phyloP scores from a whole-genome alignment of 2,113 vertebrate species.

The Vulpes ferrilata region DNA sequence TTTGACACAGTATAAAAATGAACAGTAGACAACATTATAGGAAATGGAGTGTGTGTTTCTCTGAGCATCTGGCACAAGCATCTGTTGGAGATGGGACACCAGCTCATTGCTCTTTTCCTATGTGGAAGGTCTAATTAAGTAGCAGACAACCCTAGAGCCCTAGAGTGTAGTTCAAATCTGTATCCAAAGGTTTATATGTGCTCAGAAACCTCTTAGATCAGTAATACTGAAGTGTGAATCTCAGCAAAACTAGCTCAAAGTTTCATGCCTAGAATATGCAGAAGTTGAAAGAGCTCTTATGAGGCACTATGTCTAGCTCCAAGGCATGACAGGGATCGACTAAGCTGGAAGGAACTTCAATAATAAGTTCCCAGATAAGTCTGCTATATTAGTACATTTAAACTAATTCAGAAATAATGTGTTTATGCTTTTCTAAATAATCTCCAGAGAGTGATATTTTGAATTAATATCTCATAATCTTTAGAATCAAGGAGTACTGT shows the following conservation, averaged over 20 bases:
- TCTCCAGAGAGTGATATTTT: background rate
- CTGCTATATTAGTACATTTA: background rate
- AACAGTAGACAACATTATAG: conserved; percentile 63
- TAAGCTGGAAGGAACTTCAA: background rate
- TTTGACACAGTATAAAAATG: conserved; percentile 59
- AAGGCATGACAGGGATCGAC: background rate
- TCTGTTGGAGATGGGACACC: conserved; percentile 72
- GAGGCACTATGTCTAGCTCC: background rate
- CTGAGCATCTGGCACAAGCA: conserved; percentile 72
- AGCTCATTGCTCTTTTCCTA: conserved; percentile 69
- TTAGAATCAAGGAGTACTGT: background rate
- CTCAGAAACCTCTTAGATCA: conserved; percentile 72
- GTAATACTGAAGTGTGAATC: conserved; percentile 71
- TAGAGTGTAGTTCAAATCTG: conserved; percentile 67
- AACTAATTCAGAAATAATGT: background rate
- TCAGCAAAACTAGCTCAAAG: conserved; percentile 72
- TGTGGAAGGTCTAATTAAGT: conserved; percentile 78
- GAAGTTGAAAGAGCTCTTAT: conserved; percentile 47
- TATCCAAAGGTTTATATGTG: conserved; percentile 70
- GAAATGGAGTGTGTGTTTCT: conserved; percentile 66
- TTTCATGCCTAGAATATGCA: conserved; percentile 61
- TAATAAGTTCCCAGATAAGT: background rate
- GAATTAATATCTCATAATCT: background rate
- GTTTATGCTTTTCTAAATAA: background rate
- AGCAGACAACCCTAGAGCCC: conserved; percentile 66